phyloP scores from a whole-genome alignment of 2,888 invertebrate species.

The Candidula unifasciata region DNA sequence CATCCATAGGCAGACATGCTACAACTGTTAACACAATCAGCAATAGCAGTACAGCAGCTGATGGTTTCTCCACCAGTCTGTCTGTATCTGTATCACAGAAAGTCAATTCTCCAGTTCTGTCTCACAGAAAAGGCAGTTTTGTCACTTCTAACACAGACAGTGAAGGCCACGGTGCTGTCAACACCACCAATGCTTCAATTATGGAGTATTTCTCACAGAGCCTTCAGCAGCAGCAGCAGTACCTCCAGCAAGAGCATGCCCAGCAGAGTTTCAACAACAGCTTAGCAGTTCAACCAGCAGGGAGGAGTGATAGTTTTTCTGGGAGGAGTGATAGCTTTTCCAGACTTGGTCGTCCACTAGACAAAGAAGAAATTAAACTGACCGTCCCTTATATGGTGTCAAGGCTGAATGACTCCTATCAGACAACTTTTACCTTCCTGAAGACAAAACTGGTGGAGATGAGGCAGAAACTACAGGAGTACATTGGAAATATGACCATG shows the following conservation, averaged over 20 bases:
- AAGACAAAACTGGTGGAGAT: constrained; percentile 66
- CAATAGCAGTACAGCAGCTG: neutral
- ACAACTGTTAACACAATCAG: constrained; percentile 1
- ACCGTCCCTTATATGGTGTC: constrained; percentile 68
- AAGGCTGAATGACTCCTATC: constrained; percentile 70
- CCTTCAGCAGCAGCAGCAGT: constrained; percentile 48
- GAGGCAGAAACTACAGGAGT: constrained; percentile 63
- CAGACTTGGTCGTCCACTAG: constrained; percentile 38
- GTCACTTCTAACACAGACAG: constrained; percentile 56
- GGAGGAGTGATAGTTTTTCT: neutral
- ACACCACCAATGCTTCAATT: neutral
- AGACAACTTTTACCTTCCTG: constrained; percentile 69
- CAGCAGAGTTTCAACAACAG: constrained; percentile 44
- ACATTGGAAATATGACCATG: constrained; percentile 61
- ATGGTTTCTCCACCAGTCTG: neutral
- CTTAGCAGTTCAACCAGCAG: constrained; percentile 49
- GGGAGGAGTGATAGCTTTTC: constrained; percentile 41
- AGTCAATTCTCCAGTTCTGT: constrained; percentile 25
- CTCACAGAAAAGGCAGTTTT: constrained; percentile 57
- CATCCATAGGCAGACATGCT: neutral
- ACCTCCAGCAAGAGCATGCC: constrained; percentile 29
- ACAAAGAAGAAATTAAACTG: constrained; percentile 68
- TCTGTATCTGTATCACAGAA: constrained; percentile 7
- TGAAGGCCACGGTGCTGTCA: neutral
- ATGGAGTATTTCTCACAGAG: neutral